These are phyloP conservation scores for Spilarctia lutea DNA, from an alignment of 2,888 invertebrate genomes.

Conservation along the genomic window DNA sequence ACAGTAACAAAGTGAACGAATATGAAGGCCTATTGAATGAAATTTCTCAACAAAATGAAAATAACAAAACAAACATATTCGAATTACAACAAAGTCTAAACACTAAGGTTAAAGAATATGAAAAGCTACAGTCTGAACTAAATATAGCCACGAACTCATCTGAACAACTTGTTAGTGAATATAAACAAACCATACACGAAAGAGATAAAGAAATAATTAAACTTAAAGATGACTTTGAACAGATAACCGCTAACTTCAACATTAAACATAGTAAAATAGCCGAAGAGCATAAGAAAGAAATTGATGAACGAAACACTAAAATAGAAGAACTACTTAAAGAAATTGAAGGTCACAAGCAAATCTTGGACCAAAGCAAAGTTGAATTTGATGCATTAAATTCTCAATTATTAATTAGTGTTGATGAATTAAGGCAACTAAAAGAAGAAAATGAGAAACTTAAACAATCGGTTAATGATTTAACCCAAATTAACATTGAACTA, in stretches of 20 bases:
- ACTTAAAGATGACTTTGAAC: conserved; percentile 81
- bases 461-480: conserved; percentile 75
- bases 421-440: conserved; percentile 76
- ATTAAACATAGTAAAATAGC: conserved; percentile 83
- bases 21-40: conserved; percentile 79
- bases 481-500: conserved; percentile 70
- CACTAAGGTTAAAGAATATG: conserved; percentile 75
- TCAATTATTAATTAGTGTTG: conserved; percentile 78
- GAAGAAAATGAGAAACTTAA: conserved; percentile 79
- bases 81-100: conserved; percentile 75
- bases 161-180: conserved; percentile 79
- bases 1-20: conserved; percentile 77
- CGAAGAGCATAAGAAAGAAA: conserved; percentile 83
- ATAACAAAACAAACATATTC: conserved; percentile 75
- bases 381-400: conserved; percentile 81
- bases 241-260: conserved; percentile 80
- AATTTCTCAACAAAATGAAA: conserved; percentile 77
- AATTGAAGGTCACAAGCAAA: conserved; percentile 79
- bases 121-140: conserved; percentile 74
- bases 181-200: conserved; percentile 82
- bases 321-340: conserved; percentile 82
- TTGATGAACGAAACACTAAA: conserved; percentile 81
- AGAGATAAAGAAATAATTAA: conserved; percentile 85
- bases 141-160: conserved; percentile 71
- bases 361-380: conserved; percentile 78